phyloP scores from a whole-genome alignment of 2,888 invertebrate genomes.

The Agrochola circellaris region DNA sequence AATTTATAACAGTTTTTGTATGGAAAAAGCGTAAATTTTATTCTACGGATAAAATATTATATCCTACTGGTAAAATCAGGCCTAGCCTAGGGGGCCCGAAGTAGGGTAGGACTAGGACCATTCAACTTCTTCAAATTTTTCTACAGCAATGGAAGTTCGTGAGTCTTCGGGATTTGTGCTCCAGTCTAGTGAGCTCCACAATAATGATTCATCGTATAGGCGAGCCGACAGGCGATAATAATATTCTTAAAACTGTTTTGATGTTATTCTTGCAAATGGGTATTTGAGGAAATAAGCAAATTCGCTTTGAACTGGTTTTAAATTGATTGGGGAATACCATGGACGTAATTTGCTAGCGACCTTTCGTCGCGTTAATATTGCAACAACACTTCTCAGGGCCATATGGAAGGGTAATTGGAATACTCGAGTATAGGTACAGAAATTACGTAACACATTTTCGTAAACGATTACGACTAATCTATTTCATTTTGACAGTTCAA shows the following conservation, averaged over 20 bases:
- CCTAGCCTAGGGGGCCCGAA: background rate
- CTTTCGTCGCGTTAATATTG: conserved; percentile 26
- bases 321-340: conserved; percentile 14
- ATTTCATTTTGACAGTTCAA: too few species aligned
- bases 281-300: conserved; percentile 17
- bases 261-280: conserved; percentile 1
- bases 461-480: too few species aligned
- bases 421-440: background rate
- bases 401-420: background rate
- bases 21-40: background rate
- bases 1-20: background rate
- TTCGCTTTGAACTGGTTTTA: background rate
- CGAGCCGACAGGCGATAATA: background rate
- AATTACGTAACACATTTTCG: background rate
- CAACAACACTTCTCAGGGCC: conserved; percentile 13
- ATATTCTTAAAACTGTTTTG: background rate
- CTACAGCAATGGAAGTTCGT: background rate
- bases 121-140: background rate
- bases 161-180: background rate
- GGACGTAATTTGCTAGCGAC: background rate
- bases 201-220: background rate
- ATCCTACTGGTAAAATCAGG: too few species aligned
- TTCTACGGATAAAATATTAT: background rate
- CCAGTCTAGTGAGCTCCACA: background rate
- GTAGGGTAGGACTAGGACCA: too few species aligned